Percentiles rank a stretch among this genome's conserved stretches.
Evolutionary conservation across 2,797 vertebrate genomes (phyloP).

Genomic region (Psittacula derbiana): DNA sequence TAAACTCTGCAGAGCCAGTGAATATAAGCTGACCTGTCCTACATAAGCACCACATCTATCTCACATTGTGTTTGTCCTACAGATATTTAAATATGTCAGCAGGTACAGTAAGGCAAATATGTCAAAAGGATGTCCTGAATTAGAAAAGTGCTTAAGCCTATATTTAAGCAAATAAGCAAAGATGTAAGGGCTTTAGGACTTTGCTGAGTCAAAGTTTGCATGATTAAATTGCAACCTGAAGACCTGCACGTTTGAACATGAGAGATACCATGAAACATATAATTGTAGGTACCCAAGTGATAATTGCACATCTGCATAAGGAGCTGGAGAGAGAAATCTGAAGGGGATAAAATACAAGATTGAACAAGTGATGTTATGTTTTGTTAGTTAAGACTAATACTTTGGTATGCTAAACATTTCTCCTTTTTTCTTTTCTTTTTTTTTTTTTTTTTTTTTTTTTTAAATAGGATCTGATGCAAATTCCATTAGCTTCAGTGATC

Average conservation of each 20-base stretch:
- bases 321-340: background rate
- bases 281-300: background rate
- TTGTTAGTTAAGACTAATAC: background rate
- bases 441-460: background rate
- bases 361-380: background rate
- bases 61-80: background rate
- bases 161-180: background rate
- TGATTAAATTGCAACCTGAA: background rate
- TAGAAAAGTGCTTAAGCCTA: background rate
- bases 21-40: background rate
- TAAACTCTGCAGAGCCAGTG: background rate
- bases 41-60: background rate
- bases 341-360: background rate
- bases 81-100: background rate
- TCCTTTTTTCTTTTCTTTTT: background rate
- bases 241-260: background rate
- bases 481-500: background rate
- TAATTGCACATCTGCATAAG: background rate
- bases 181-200: background rate
- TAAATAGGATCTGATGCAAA: background rate
- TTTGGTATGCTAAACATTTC: background rate
- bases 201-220: background rate
- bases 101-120: background rate
- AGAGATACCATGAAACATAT: background rate
- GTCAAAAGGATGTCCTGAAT: background rate